Base-by-base conservation (phyloP, 2,797 vertebrate species). In the Hyperoplus immaculatus region DNA sequence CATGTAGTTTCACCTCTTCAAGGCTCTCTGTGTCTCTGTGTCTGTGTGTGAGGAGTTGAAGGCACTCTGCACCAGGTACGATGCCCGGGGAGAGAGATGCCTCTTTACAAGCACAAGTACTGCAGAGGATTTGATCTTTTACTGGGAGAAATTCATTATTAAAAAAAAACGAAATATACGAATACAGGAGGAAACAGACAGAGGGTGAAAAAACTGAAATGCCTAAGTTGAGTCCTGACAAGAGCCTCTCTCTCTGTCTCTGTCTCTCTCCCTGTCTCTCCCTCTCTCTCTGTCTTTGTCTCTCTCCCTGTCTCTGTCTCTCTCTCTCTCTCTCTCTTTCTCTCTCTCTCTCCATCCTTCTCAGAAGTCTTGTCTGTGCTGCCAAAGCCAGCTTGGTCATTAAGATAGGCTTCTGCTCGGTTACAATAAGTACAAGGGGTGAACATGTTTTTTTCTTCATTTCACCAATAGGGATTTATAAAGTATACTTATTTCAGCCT, bases 61-160 rank as follows among this genome's bases (percentile, higher is more conserved):
- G 39, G 63, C 47, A 21, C 49, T n/a, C 6, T 57, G 69, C 11
- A 53, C 65, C 71, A 69, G 78, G 66, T 61, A 67, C 71, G 5
- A 59, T 43, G 75, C 70, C 73, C 8, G 68, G n/a, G 64, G 75
- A 82, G 51, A 60, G 62, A 66, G 5, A 62, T 16, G 46, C 58
- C 68, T 6, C 18, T 45, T 53, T 21, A 43, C 18, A 69, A 6
- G 49, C 61, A 53, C 0, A 47, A 67, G 70, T 36, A 0, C 29
- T 29, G 29, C 3, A 29, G 45, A 62, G 49, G 72, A 75, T 71
- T 69, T 78, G 59, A 86, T 83, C 50, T 85, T 72, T 68, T 72
- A 55, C 64, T 61, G 41, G 58, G 46, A 84, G 59, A 56, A 49
- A 47, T 66, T 75, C 39, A 76, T 55, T 75, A 36, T 43, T 21